Conservation (phyloP, 2,113 vertebrate species). For the Lycaon pictus region DNA sequence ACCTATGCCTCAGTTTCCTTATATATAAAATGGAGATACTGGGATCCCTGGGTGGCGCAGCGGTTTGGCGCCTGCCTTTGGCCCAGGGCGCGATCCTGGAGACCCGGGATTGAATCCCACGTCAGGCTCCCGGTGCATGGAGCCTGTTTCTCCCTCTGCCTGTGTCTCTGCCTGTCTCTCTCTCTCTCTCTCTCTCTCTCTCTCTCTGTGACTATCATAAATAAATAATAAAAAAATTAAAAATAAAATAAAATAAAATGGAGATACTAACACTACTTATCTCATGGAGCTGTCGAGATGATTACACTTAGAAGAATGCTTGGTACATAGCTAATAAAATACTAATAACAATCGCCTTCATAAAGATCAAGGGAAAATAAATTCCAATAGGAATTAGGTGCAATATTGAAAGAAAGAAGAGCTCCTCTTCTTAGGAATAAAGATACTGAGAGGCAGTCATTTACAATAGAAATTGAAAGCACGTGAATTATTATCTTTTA, state of each 20-base stretch:
- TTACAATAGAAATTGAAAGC: conserved; percentile 48
- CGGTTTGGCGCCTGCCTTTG: too few species aligned
- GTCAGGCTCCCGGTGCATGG: too few species aligned
- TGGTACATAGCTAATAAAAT: not conserved
- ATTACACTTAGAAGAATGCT: conserved; percentile 24
- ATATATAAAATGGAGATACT: not conserved
- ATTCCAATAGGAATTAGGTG: not conserved
- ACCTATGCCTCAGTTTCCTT: conserved; percentile 17
- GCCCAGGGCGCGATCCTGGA: too few species aligned
- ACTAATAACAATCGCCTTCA: not conserved
- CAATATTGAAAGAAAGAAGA: not conserved
- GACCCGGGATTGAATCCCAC: too few species aligned
- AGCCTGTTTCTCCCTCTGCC: too few species aligned
- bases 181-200: too few species aligned
- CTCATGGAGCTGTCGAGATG: conserved; percentile 36
- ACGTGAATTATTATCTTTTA: conserved; percentile 28
- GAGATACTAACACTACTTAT: not conserved
- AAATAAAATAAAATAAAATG: not conserved
- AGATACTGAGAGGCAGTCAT: not conserved
- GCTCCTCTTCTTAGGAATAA: conserved; percentile 1
- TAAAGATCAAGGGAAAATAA: not conserved
- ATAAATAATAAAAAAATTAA: too few species aligned
- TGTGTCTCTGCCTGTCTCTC: too few species aligned
- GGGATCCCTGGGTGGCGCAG: too few species aligned
- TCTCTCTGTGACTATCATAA: too few species aligned